Evolutionary conservation across 2,888 invertebrate species (phyloP).

Genomic region (Himalopsyche japonica): DNA sequence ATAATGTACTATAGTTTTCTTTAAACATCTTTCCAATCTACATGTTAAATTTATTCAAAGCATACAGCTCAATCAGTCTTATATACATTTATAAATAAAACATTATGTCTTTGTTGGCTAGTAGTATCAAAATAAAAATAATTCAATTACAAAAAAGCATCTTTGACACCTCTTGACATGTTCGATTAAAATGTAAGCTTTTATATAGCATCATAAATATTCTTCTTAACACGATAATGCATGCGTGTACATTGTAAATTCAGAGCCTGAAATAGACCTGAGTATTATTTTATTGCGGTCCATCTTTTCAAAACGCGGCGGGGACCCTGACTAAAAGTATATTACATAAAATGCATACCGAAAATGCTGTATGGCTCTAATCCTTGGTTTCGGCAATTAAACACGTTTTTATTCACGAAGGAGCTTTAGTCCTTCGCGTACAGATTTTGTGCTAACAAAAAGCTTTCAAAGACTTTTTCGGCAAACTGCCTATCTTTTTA

Average conservation of each 20-base stretch:
- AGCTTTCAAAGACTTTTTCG: slow-evolving; percentile 19
- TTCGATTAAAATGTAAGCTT: slow-evolving; percentile 26
- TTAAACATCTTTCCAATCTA: too few relatives aligned
- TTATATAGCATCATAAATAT: slow-evolving; percentile 28
- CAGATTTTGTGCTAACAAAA: slow-evolving; percentile 25
- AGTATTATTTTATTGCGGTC: neutral
- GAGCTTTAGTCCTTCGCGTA: slow-evolving; percentile 11
- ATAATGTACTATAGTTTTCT: too few relatives aligned
- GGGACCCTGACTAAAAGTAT: neutral
- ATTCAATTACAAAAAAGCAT: neutral
- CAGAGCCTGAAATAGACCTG: neutral
- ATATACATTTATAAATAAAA: neutral
- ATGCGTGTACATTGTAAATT: neutral
- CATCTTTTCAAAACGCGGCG: neutral
- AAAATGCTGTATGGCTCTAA: slow-evolving; percentile 23
- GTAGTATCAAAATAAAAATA: neutral
- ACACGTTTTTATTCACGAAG: slow-evolving; percentile 36
- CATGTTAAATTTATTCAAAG: too few relatives aligned
- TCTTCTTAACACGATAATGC: neutral
- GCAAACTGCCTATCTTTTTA: slow-evolving; percentile 20
- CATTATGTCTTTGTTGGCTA: neutral
- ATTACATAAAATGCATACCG: neutral
- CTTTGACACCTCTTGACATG: neutral
- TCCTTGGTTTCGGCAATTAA: slow-evolving; percentile 37
- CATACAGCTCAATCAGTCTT: too few relatives aligned